phyloP scores from a whole-genome alignment of 2,113 vertebrate genomes.

The Spheniscus mendiculus region DNA sequence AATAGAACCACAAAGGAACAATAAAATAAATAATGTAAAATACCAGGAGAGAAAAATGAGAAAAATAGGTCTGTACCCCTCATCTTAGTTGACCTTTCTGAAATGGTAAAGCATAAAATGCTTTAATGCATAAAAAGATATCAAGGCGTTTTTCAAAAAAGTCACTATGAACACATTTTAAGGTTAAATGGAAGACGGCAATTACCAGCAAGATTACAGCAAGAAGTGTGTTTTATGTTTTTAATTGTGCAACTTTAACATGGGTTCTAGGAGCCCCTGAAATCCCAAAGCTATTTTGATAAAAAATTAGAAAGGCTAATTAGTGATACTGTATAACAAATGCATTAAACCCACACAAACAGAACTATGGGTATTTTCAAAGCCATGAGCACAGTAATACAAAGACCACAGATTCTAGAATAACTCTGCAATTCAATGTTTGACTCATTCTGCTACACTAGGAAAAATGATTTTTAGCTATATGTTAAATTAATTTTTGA shows the following conservation, averaged over 20 bases:
- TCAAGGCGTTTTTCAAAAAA: not conserved
- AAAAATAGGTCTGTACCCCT: not conserved
- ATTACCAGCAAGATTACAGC: not conserved
- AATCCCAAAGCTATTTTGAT: not conserved
- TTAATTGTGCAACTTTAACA: not conserved
- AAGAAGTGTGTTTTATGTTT: not conserved
- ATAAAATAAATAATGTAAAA: conserved; percentile 4
- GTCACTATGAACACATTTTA: not conserved
- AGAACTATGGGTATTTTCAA: not conserved
- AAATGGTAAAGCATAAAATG: conserved; percentile 17
- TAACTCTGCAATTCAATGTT: not conserved
- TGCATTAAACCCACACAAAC: not conserved
- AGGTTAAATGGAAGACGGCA: not conserved
- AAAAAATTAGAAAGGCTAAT: not conserved
- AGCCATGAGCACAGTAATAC: not conserved
- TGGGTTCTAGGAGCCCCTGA: not conserved
- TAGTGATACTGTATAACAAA: not conserved
- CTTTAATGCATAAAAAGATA: conserved; percentile 14
- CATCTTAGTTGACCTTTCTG: conserved; percentile 12
- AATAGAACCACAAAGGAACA: not conserved
- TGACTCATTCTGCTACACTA: accelerated
- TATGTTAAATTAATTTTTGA: not conserved
- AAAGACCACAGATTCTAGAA: not conserved
- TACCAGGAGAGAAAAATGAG: not conserved
- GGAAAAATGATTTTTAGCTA: not conserved